Conservation (phyloP, 2,113 vertebrate species). For the Tachuris rubrigastra region DNA sequence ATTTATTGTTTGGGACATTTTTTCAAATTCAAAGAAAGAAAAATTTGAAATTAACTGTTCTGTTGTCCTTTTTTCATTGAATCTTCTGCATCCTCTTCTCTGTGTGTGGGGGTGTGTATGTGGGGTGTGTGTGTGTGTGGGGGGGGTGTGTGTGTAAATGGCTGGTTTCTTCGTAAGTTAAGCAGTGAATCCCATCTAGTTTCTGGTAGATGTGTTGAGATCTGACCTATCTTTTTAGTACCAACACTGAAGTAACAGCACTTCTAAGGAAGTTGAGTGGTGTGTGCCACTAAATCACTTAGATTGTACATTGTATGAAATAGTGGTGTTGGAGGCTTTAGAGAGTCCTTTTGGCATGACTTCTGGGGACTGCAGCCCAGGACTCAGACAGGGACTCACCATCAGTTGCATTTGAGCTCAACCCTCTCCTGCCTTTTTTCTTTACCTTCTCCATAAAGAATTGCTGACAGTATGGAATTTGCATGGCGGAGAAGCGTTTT, state of each 20-base stretch:
- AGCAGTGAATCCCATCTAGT: not conserved
- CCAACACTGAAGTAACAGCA: not conserved
- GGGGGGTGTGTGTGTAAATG: not conserved
- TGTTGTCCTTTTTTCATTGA: not conserved
- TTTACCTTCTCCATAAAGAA: not conserved
- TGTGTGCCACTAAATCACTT: not conserved
- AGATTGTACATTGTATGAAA: not conserved
- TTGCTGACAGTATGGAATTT: not conserved
- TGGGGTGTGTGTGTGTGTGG: not conserved
- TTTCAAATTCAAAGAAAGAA: not conserved
- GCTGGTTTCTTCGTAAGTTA: not conserved
- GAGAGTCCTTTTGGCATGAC: not conserved
- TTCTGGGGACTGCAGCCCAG: not conserved
- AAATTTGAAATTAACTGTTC: not conserved
- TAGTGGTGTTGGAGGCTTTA: not conserved
- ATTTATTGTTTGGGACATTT: not conserved
- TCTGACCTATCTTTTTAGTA: not conserved
- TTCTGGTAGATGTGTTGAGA: not conserved
- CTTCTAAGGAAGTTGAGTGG: not conserved
- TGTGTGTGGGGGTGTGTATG: not conserved
- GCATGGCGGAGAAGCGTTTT: not conserved
- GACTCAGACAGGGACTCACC: not conserved
- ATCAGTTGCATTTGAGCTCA: not conserved
- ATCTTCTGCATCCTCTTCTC: not conserved
- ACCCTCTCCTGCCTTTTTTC: not conserved